Conservation (phyloP, 2,888 invertebrate species). For the Thymelicus acteon region DNA sequence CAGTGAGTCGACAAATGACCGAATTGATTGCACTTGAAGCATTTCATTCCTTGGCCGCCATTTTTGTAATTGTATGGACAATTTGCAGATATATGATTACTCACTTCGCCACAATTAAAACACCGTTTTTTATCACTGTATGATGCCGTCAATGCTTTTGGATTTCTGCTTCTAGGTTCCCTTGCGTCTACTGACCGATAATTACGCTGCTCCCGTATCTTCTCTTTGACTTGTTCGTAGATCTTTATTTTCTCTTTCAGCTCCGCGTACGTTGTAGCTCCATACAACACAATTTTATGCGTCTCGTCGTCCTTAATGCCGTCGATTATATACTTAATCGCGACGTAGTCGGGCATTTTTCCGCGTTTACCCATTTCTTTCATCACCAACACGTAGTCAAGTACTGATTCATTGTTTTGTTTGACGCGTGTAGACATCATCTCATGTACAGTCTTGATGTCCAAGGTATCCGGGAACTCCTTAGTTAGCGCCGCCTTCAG, state of each 20-base stretch:
- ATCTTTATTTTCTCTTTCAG: constrained; percentile 42
- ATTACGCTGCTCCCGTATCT: no score
- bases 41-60: no score
- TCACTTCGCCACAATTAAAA: no score
- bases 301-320: constrained; percentile 42
- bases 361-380: constrained; percentile 28
- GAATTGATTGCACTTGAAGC: no score
- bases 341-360: constrained; percentile 45
- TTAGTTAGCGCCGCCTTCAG: neutral
- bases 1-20: no score
- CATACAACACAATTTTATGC: constrained; percentile 43
- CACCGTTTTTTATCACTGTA: no score
- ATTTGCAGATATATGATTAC: no score
- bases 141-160: no score
- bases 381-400: constrained; percentile 43
- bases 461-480: neutral
- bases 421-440: constrained; percentile 42
- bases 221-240: constrained; percentile 31
- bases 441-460: constrained; percentile 39
- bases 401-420: constrained; percentile 30
- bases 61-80: no score
- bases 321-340: constrained; percentile 46
- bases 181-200: no score
- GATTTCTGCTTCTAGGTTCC: no score
- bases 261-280: constrained; percentile 40